Base-by-base conservation (phyloP, 2,113 vertebrate species). In the Upupa epops region DNA sequence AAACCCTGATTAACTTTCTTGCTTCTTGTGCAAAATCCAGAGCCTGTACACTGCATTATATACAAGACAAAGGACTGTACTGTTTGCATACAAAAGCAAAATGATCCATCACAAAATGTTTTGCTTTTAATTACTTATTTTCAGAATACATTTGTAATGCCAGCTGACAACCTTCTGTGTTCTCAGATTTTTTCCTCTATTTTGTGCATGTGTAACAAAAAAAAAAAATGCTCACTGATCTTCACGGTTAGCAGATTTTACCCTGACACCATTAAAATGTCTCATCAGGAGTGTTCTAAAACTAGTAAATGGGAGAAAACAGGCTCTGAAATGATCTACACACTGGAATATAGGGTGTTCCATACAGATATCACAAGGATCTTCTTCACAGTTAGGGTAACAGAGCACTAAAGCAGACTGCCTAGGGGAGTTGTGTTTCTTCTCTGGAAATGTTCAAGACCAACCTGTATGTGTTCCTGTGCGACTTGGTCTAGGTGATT, bases 181-280 rank as follows among this genome's bases (percentile, higher is more conserved):
- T 58, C 13, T 58, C 17, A 8, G 5, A 10, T 4, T 87, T 68
- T 45, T 42, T 3, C 7, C 19, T 54, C 68, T 70, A 8, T 8
- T 60, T 10, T 60, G 13, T 13, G 9, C n/a, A n/a, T 18, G 5
- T 3, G 46, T 20, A 48, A 15, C 1, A 11, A 0, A 9, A 14
- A 42, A 3, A 12, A 71, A 77, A 82, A 68, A 31, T 7, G 5
- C 4, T 31, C 46, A 13, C 4, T 37, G 24, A 74, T 14, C 13
- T 63, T 4, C 49, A 14, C 1, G 2, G 6, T 72, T 45, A 70
- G 36, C 8, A 63, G 24, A 58, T 52, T 55, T 64, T 48, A 70
- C 18, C 12, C 6, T 16, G n/a, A 45, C 11, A 59, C 6, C 31
- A 61, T 4, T 21, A 61, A 48, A 51, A 83, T 12, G 40, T 42